Conservation (phyloP, 2,113 vertebrate genomes). For the Pogonocichla stellata region DNA sequence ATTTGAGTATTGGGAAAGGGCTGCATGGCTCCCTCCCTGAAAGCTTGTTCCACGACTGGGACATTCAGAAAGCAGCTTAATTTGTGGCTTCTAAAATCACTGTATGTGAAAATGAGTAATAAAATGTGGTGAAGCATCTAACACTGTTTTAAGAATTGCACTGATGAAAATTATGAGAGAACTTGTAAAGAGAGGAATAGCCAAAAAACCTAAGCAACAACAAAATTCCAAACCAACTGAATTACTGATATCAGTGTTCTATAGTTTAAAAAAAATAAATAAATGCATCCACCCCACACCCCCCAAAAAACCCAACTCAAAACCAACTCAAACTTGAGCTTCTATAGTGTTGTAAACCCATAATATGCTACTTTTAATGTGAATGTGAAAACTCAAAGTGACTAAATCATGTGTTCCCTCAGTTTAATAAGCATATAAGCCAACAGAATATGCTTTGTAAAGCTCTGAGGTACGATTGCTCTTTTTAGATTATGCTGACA, state of each 20-base stretch:
- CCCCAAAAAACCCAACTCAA: not conserved
- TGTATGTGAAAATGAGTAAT: not conserved
- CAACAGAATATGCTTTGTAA: not conserved
- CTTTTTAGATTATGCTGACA: not conserved
- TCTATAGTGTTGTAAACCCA: not conserved
- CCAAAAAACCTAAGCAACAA: not conserved
- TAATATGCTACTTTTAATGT: not conserved
- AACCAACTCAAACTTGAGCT: not conserved
- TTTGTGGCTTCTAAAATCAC: not conserved
- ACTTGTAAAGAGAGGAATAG: not conserved
- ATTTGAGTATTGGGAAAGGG: not conserved
- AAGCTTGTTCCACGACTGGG: not conserved
- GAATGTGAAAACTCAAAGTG: not conserved
- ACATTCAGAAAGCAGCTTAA: not conserved
- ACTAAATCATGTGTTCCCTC: fast-evolving
- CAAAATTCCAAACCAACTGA: not conserved
- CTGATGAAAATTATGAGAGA: not conserved
- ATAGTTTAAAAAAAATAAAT: not conserved
- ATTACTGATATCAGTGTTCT: not conserved
- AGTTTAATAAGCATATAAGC: not conserved
- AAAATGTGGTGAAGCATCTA: not conserved
- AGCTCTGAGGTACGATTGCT: not conserved
- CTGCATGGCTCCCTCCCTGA: not conserved
- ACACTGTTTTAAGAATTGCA: not conserved
- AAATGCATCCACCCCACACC: fast-evolving